These are phyloP conservation scores for Drosophila teissieri DNA, from an alignment of 1,140 invertebrate species.

Conservation along the genomic window DNA sequence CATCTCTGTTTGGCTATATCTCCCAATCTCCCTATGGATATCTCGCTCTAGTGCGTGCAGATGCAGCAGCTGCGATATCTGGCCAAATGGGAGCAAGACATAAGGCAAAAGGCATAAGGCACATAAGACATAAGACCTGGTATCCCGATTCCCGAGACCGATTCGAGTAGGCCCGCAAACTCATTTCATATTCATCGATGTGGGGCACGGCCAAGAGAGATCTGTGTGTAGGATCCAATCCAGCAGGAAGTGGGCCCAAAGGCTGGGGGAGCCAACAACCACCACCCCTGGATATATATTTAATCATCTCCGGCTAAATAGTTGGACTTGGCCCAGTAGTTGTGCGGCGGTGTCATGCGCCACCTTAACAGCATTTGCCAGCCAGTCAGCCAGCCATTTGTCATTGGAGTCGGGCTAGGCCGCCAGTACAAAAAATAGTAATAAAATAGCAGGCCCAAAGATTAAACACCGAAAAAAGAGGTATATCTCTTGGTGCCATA, in stretches of 20 bases:
- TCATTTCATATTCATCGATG: conserved; percentile 82
- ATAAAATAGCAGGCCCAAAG: conserved; percentile 17
- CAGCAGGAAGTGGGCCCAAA: conserved; percentile 35
- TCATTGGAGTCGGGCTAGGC: conserved; percentile 43
- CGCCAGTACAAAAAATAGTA: conserved; percentile 19
- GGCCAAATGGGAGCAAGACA: conserved; percentile 76
- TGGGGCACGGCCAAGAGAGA: conserved; percentile 54
- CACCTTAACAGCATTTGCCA: conserved; percentile 79
- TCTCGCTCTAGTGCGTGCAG: conserved; percentile 54
- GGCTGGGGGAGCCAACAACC: neutral
- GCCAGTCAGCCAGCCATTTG: conserved; percentile 60
- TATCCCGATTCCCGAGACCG: neutral
- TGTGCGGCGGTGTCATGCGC: conserved; percentile 70
- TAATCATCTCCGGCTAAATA: conserved; percentile 63
- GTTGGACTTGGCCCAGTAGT: conserved; percentile 65
- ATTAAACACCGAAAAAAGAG: conserved; percentile 1
- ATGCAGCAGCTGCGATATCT: conserved; percentile 48
- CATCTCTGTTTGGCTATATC: conserved; percentile 11
- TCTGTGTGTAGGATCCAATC: conserved; percentile 44
- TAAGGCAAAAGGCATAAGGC: conserved; percentile 70
- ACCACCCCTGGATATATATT: conserved; percentile 34
- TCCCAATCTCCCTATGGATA: neutral
- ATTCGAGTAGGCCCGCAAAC: conserved; percentile 61
- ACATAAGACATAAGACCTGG: conserved; percentile 62
- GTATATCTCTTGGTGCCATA: neutral